Evolutionary conservation across 2,888 invertebrate species (phyloP).

Genomic region (Ceriagrion tenellum): DNA sequence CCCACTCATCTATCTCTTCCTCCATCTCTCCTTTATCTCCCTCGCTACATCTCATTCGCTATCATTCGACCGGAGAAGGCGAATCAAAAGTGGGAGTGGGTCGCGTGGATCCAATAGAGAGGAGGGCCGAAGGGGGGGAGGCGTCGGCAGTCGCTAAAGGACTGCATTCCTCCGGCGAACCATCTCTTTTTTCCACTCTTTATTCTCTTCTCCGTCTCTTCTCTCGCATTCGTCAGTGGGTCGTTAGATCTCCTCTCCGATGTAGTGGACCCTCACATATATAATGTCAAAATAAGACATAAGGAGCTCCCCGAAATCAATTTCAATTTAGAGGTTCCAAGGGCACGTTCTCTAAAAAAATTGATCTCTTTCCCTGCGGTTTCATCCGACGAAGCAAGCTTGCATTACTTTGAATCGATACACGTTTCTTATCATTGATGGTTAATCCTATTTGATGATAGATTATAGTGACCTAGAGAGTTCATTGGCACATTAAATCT

Average conservation of each 20-base stretch:
- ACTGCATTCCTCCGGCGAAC: not conserved
- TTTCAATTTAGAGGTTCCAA: not conserved
- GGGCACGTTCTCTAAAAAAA: not conserved
- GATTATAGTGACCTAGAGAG: too few relatives aligned
- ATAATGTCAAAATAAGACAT: not conserved
- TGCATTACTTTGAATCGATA: too few relatives aligned
- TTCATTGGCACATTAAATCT: too few relatives aligned
- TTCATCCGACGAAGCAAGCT: too few relatives aligned
- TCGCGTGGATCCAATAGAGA: not conserved
- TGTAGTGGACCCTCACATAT: not conserved
- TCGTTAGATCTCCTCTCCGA: not conserved
- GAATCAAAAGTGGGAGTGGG: conserved; percentile 7
- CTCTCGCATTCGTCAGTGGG: not conserved
- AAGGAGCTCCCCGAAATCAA: not conserved
- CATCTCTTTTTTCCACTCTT: too few relatives aligned
- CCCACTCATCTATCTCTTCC: not conserved
- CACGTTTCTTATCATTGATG: too few relatives aligned
- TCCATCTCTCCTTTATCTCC: conserved; percentile 34
- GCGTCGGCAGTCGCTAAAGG: not conserved
- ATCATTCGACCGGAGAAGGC: not conserved
- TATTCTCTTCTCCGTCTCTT: not conserved
- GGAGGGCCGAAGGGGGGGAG: not conserved
- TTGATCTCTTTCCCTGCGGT: not conserved
- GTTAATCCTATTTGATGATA: too few relatives aligned
- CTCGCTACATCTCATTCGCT: not conserved